Evolutionary conservation across 2,888 invertebrate genomes (phyloP), one percentile per base, ranked within the genome.

Genomic region (Sesamia inferens): DNA sequence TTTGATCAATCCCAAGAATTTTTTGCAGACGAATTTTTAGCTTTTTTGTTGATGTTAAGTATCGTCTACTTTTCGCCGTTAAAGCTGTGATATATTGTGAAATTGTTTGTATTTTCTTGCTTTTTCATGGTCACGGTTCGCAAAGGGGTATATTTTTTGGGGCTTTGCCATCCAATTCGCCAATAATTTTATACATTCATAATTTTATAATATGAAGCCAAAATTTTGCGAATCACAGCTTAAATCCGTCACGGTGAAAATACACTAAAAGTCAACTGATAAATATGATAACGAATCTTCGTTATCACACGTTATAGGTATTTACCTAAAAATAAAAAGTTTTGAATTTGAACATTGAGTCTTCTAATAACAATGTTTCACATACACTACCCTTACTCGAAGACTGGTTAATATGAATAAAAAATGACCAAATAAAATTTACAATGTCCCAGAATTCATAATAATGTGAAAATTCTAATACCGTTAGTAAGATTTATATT

Each of bases 1-100:
- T 88, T 87, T 82, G 85, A 85, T 88, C 86, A 88, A 82, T 70
- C 84, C 83, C 70, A 85, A 86, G 85, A 85, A 86, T 2, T 82
- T 84, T 81, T 71, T 7, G 73, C 84, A 88, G 87, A 89, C 88
- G 66, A 84, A 81, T 83, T 86, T 86, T 81, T 78, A 71, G 76
- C 80, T 83, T 78, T 83, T 81, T 81, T 80, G 73, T 77, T 80
- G 76, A 83, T 84, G 69, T 82, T 83, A 83, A 84, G 77, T 80
- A 85, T 81, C 72, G 86, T 80, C 85, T 88, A 74, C 59, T 54
- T 74, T 81, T 73, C 57, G 82, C 76, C 76, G 22, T 82, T 82
- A 82, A 82, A 74, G 68, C 51, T 6, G 19, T 77, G 82, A 85
- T 74, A 76, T 84, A 79, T 84, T 72, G 73, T 70, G 7, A 72